Conservation (phyloP, 2,797 vertebrate genomes). For the Pogonophryne albipinna region DNA sequence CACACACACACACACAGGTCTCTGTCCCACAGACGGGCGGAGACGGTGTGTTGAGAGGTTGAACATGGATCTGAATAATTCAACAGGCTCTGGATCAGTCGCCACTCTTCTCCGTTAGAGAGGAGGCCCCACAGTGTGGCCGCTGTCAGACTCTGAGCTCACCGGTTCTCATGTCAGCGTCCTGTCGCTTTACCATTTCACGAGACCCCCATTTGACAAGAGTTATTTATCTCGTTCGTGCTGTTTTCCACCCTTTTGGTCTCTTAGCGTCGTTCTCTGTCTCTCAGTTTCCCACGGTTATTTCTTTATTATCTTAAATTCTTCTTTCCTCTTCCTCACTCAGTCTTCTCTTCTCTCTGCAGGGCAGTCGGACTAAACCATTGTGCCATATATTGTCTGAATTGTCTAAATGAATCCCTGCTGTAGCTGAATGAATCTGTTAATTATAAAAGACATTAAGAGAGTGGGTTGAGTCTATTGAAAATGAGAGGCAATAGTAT, state of each 20-base stretch:
- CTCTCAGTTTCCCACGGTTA: background rate
- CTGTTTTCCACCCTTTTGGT: background rate
- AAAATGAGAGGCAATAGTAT: background rate
- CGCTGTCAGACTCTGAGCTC: constrained; percentile 22
- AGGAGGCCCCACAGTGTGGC: constrained; percentile 30
- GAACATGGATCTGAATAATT: constrained; percentile 60
- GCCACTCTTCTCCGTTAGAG: constrained; percentile 6
- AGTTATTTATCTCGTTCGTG: constrained; percentile 6
- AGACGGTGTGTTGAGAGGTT: constrained; percentile 31
- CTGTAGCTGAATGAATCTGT: constrained; percentile 18
- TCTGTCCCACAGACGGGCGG: constrained; percentile 12
- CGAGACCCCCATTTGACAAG: constrained; percentile 33
- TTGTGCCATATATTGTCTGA: constrained; percentile 5
- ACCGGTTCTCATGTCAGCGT: constrained; percentile 31
- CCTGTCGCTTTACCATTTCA: constrained; percentile 37
- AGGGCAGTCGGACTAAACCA: background rate
- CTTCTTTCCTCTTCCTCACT: background rate
- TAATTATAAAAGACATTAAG: constrained; percentile 32
- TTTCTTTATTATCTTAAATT: background rate
- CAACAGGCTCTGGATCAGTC: constrained; percentile 41
- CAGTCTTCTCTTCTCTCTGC: background rate
- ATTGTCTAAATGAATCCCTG: constrained; percentile 28
- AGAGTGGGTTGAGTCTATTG: background rate
- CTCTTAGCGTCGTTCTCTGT: background rate
- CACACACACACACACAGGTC: background rate